These are phyloP conservation scores for Altica lythri DNA, from an alignment of 2,888 invertebrate species.

Conservation along the genomic window DNA sequence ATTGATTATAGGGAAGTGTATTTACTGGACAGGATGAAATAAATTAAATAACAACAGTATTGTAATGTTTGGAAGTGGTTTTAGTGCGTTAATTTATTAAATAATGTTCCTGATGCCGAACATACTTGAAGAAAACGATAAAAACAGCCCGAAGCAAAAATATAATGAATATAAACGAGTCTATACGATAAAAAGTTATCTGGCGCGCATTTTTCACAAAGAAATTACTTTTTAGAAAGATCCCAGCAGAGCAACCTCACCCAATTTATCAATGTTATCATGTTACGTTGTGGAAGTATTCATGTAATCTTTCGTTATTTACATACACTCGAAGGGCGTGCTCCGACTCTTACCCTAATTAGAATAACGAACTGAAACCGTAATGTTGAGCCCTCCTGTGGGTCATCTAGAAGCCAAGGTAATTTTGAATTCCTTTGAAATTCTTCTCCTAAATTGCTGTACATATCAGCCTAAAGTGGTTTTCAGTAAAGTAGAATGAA, in stretches of 20 bases:
- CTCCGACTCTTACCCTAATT: constrained; percentile 2
- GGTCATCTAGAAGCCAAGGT: constrained; percentile 8
- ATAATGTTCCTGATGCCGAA: too few species aligned
- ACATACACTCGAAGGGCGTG: not conserved
- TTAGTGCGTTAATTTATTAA: too few species aligned
- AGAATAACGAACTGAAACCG: constrained; percentile 10
- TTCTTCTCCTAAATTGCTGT: constrained; percentile 1
- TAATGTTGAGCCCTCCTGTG: constrained; percentile 6
- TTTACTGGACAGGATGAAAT: too few species aligned
- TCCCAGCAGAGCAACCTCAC: not conserved
- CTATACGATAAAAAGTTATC: too few species aligned
- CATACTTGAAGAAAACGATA: too few species aligned
- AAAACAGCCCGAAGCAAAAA: too few species aligned
- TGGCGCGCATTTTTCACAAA: too few species aligned
- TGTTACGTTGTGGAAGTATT: not conserved
- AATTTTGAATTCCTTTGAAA: constrained; percentile 12
- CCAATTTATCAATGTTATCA: constrained; percentile 1
- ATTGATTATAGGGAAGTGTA: too few species aligned
- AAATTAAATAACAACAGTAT: too few species aligned
- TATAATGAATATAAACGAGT: too few species aligned
- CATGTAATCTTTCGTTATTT: constrained; percentile 3
- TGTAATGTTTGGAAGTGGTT: too few species aligned
- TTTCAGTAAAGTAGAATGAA: too few species aligned
- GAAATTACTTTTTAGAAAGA: not conserved
- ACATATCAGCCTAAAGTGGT: not conserved